These are phyloP conservation scores for Antidorcas marsupialis DNA, from an alignment of 2,113 vertebrate genomes.

Conservation along the genomic window DNA sequence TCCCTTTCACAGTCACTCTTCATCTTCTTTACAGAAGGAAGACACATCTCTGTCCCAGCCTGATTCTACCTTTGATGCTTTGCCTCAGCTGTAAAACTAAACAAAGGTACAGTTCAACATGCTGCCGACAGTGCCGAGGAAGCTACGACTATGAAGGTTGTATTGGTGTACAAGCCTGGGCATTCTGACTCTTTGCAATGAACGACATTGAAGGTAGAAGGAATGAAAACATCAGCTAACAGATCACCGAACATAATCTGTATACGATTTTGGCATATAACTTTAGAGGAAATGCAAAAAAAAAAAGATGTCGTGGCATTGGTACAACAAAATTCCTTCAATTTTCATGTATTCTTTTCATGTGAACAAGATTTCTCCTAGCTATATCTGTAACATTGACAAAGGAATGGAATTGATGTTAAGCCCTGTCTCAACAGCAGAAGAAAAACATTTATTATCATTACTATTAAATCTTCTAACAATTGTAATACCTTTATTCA, in stretches of 20 bases:
- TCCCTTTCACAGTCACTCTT: neutral
- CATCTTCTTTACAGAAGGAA: neutral
- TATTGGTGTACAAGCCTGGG: neutral
- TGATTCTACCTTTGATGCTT: neutral
- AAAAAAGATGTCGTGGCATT: neutral
- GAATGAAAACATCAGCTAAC: neutral
- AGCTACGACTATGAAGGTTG: neutral
- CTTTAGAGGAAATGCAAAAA: neutral
- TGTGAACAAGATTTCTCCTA: neutral
- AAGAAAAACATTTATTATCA: neutral
- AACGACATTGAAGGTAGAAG: neutral
- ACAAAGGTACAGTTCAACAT: neutral
- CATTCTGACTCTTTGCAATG: neutral
- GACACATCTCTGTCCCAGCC: neutral
- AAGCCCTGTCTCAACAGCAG: neutral
- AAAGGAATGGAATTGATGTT: neutral
- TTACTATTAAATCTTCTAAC: neutral
- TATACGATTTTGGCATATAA: neutral
- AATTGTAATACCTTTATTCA: neutral
- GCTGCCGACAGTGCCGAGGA: accelerated
- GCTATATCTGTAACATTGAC: neutral
- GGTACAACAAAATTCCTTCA: neutral
- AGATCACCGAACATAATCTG: neutral
- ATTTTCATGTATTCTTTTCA: neutral
- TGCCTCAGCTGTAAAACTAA: neutral